Evolutionary conservation across 2,888 invertebrate genomes (phyloP).

Genomic region (Andrena bicolor): DNA sequence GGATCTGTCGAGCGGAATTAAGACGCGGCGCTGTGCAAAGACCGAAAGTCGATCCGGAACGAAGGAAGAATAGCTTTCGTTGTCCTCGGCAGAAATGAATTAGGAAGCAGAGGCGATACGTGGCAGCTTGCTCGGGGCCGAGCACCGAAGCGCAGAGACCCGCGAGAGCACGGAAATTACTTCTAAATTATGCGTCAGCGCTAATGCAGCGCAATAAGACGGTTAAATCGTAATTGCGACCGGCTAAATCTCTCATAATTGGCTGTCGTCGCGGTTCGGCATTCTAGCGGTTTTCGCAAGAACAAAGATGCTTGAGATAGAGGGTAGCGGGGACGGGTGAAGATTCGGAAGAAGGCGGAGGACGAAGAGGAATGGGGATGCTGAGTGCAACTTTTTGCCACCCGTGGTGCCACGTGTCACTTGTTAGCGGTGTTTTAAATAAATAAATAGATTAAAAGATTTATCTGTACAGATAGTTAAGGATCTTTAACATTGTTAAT

Average conservation of each 20-base stretch:
- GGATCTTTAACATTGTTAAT: too few species aligned
- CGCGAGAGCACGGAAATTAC: constrained; percentile 53
- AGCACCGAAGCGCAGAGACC: neutral
- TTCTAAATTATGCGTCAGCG: constrained; percentile 61
- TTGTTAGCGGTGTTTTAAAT: too few species aligned
- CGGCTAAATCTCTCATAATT: constrained; percentile 50
- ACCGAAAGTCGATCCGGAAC: too few species aligned
- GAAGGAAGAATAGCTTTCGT: too few species aligned
- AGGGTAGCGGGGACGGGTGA: constrained; percentile 7
- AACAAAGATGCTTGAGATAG: constrained; percentile 7
- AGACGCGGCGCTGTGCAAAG: too few species aligned
- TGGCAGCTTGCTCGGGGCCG: neutral
- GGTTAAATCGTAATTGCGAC: constrained; percentile 64
- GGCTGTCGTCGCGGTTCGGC: constrained; percentile 33
- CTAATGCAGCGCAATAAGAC: constrained; percentile 57
- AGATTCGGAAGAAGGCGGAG: constrained; percentile 8
- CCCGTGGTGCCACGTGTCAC: too few species aligned
- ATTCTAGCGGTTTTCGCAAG: neutral
- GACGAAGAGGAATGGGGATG: neutral
- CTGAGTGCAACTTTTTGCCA: too few species aligned
- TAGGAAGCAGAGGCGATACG: neutral
- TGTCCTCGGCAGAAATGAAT: too few species aligned
- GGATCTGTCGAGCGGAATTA: too few species aligned
- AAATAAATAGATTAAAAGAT: too few species aligned
- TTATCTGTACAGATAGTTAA: too few species aligned